Base-by-base conservation (phyloP, 2,888 invertebrate species). In the Gasteruption jaculator region DNA sequence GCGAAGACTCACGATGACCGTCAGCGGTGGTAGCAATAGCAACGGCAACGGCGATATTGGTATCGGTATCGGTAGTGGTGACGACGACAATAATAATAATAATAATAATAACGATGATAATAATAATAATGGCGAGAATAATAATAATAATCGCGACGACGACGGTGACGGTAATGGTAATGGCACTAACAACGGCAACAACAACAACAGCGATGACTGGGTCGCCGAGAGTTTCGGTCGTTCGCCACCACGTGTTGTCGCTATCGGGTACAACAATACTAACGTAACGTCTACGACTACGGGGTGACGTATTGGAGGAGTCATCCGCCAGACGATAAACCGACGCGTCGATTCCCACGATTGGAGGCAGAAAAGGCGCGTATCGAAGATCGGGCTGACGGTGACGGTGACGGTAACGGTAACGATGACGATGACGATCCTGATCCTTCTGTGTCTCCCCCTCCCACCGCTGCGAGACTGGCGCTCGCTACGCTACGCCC, bases 201-300 rank as follows among this genome's bases (percentile, higher is more conserved):
- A n/a, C n/a, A n/a, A 16, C 22, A 18, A 24, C 8, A 15, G 24
- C 30, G 40, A 41, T 15, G 41, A 31, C 35, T 24, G 15, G 21
- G 20, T 41, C 31, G 29, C 31, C 43, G 22, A 38, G 29, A 18
- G 25, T 11, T 30, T n/a, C 22, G 25, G 30, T 20, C 36, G 36
- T 30, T 12, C 35, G 16, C 25, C 15, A 8, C 11, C 11, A n/a
- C 21, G 12, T 18, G n/a, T 10, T 7, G 38, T 16, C 11, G 40
- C 25, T 31, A 7, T 20, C 44, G 19, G n/a, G n/a, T n/a, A n/a
- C n/a, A n/a, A n/a, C n/a, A n/a, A n/a, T n/a, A n/a, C n/a, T n/a
- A n/a, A n/a, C n/a, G 50, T 52, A 53, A 56, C 54, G 58, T 66
- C 66, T 66, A 66, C 60, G 56, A 66, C 66, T 66, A 66, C 66